Conservation (phyloP, 2,797 vertebrate species). For the Pseudochaenichthys georgianus region DNA sequence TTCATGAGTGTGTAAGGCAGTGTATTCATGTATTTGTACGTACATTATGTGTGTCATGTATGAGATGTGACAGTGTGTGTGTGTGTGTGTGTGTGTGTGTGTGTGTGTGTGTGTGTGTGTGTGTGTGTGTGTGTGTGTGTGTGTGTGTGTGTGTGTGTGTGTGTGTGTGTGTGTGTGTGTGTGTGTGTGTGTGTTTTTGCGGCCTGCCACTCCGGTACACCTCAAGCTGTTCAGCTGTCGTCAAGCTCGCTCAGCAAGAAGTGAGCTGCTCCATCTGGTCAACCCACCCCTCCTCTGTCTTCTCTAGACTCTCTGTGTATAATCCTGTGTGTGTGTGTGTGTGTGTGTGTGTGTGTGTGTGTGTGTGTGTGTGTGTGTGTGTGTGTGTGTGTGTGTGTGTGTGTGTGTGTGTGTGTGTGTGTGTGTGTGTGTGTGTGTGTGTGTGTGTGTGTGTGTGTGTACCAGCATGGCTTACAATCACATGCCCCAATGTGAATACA, state of each 20-base stretch:
- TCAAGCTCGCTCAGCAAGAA: constrained; percentile 83
- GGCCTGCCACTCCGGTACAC: constrained; percentile 74
- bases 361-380: too few species aligned
- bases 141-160: too few species aligned
- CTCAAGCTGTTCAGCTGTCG: constrained; percentile 84
- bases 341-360: too few species aligned
- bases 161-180: too few species aligned
- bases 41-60: constrained; percentile 20
- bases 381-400: constrained; percentile 6
- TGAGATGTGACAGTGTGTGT: constrained; percentile 32
- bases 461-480: constrained; percentile 8
- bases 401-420: constrained; percentile 13
- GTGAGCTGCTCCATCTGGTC: constrained; percentile 83
- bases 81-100: constrained; percentile 19
- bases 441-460: constrained; percentile 9
- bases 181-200: constrained; percentile 44
- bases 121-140: constrained; percentile 26
- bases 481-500: constrained; percentile 33
- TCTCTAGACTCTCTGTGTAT: constrained; percentile 46
- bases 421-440: neutral
- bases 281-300: constrained; percentile 60
- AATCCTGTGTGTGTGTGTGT: too few species aligned
- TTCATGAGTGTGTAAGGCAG: constrained; percentile 21
- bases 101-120: too few species aligned
- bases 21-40: constrained; percentile 30